These are phyloP conservation scores for Halesus radiatus DNA, from an alignment of 1,140 invertebrate genomes.

Conservation along the genomic window DNA sequence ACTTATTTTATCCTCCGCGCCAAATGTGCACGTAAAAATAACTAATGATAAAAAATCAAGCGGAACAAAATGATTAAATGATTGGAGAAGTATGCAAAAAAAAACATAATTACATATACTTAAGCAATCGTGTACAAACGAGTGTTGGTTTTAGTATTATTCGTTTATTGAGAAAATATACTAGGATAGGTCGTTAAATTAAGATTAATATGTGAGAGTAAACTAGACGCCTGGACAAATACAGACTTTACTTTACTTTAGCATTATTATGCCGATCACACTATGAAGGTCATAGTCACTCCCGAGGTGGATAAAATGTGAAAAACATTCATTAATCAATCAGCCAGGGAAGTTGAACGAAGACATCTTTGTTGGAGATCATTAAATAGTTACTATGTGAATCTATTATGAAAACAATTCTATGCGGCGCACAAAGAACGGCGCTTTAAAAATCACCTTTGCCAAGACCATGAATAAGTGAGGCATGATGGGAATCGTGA, in stretches of 20 bases:
- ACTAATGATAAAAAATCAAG: too few relatives aligned
- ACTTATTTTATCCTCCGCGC: too few relatives aligned
- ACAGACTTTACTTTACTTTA: background rate
- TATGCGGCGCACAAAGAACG: background rate
- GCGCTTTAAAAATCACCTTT: background rate
- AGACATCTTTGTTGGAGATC: background rate
- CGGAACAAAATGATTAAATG: too few relatives aligned
- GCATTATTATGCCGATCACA: background rate
- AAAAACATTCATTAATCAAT: background rate
- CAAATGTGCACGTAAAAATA: too few relatives aligned
- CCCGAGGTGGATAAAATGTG: background rate
- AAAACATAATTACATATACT: too few relatives aligned
- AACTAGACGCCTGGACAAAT: background rate
- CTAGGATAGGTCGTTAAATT: background rate
- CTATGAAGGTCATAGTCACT: background rate
- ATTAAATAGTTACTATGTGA: background rate
- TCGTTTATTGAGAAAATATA: too few relatives aligned
- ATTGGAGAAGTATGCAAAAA: too few relatives aligned
- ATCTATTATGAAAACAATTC: background rate
- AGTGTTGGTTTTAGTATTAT: too few relatives aligned
- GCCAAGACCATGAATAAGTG: too few relatives aligned
- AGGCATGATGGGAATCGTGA: too few relatives aligned
- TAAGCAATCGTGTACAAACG: too few relatives aligned
- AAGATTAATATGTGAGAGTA: background rate
- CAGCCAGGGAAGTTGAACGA: background rate